Evolutionary conservation across 2,797 vertebrate species (phyloP).

Genomic region (Diplodus puntazzo): DNA sequence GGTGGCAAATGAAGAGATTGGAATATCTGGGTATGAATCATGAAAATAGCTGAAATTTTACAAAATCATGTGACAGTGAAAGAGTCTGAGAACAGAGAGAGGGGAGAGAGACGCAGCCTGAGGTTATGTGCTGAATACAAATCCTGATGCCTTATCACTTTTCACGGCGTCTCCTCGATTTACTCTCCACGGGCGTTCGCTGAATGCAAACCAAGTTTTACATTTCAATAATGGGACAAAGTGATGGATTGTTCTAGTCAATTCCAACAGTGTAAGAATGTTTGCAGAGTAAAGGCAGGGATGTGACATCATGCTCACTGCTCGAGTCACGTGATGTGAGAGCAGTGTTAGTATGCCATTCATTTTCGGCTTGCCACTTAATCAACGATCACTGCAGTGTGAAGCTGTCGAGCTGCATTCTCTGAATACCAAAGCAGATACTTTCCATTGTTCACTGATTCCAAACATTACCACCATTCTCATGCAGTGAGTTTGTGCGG

Average conservation of each 20-base stretch:
- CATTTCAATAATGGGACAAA: constrained; percentile 27
- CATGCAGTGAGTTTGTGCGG: neutral
- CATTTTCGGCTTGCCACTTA: constrained; percentile 31
- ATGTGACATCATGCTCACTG: constrained; percentile 31
- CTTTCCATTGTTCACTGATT: constrained; percentile 35
- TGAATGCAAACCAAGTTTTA: constrained; percentile 23
- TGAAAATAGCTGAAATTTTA: constrained; percentile 2
- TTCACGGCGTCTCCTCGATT: constrained; percentile 22
- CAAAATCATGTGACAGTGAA: constrained; percentile 17
- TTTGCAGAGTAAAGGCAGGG: neutral
- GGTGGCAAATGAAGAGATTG: neutral
- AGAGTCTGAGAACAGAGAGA: constrained; percentile 1
- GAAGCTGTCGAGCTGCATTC: constrained; percentile 48
- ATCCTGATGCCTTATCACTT: constrained; percentile 22
- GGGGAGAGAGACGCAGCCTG: constrained; percentile 7
- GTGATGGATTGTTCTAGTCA: constrained; percentile 17
- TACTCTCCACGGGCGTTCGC: neutral
- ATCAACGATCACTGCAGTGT: constrained; percentile 12
- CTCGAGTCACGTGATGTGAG: constrained; percentile 2
- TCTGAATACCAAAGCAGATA: constrained; percentile 28
- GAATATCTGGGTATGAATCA: constrained; percentile 13
- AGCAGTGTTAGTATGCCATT: constrained; percentile 30
- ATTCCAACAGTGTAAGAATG: constrained; percentile 1
- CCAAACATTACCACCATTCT: constrained; percentile 29
- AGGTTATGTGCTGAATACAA: constrained; percentile 32